Percentiles rank a stretch among this genome's conserved stretches.
phyloP scores from a whole-genome alignment of 2,888 invertebrate genomes.

The Eumacrocentrus americanus region DNA sequence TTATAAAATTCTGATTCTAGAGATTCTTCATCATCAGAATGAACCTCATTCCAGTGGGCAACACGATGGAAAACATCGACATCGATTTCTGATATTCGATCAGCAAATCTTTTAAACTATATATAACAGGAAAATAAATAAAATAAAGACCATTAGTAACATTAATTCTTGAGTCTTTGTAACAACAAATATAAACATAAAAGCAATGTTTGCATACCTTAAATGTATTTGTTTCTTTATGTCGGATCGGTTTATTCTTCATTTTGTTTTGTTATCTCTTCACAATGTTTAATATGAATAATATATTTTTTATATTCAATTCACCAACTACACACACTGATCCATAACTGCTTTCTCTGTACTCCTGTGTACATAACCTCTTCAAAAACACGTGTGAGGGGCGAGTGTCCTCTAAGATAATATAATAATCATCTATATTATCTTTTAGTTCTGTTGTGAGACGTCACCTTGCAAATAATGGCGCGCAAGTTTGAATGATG shows the following conservation, averaged over 20 bases:
- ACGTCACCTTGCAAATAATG: too few relatives aligned
- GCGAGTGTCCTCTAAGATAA: too few relatives aligned
- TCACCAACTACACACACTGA: background rate
- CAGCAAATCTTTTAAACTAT: slow-evolving; percentile 87
- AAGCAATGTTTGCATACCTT: slow-evolving; percentile 74
- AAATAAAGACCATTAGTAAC: background rate
- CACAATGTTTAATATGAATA: background rate
- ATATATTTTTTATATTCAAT: too few relatives aligned
- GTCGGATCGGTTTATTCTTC: slow-evolving; percentile 76
- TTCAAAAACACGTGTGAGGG: too few relatives aligned
- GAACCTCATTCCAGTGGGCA: slow-evolving; percentile 74
- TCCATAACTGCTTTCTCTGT: too few relatives aligned
- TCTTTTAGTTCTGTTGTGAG: too few relatives aligned
- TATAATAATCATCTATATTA: too few relatives aligned
- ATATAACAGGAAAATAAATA: slow-evolving; percentile 45
- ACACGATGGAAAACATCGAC: slow-evolving; percentile 87
- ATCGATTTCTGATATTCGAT: slow-evolving; percentile 84
- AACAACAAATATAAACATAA: too few relatives aligned
- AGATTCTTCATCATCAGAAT: slow-evolving; percentile 73
- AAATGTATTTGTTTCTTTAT: slow-evolving; percentile 79
- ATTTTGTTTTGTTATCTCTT: slow-evolving; percentile 58
- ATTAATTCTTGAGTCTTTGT: too few relatives aligned
- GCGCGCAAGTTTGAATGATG: too few relatives aligned
- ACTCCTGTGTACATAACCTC: background rate
- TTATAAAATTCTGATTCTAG: slow-evolving; percentile 81